These are phyloP conservation scores for Jaculus jaculus DNA, from an alignment of 2,113 vertebrate species.

Conservation along the genomic window DNA sequence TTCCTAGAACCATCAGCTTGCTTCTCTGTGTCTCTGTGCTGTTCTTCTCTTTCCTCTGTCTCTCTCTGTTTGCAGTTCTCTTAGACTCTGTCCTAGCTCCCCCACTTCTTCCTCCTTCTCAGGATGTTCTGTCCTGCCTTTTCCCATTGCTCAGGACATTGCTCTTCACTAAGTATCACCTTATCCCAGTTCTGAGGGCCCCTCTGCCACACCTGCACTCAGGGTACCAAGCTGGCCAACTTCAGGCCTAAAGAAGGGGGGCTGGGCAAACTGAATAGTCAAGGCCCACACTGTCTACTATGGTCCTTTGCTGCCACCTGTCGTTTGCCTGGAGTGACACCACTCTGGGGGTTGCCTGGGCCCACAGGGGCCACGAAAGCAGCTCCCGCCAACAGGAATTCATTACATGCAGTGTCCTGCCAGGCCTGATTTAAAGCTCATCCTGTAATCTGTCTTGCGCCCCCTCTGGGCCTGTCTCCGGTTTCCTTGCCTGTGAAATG, in stretches of 20 bases:
- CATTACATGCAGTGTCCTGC: slow-evolving; percentile 68
- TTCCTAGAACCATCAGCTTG: neutral
- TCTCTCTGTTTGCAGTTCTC: neutral
- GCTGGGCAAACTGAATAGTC: neutral
- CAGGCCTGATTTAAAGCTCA: slow-evolving; percentile 72
- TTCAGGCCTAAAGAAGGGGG: neutral
- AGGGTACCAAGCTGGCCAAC: neutral
- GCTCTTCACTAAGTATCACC: neutral
- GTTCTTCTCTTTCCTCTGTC: neutral
- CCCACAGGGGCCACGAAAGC: slow-evolving; percentile 12
- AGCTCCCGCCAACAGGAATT: slow-evolving; percentile 68
- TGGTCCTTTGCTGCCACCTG: slow-evolving; percentile 78
- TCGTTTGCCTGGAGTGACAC: slow-evolving; percentile 33
- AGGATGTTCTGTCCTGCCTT: neutral
- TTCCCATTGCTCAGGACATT: fast-evolving
- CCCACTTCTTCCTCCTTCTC: neutral
- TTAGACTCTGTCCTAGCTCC: neutral
- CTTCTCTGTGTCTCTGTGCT: neutral
- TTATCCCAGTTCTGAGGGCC: neutral
- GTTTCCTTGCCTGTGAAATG: slow-evolving; percentile 71
- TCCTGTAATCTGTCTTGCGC: slow-evolving; percentile 66
- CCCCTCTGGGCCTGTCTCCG: slow-evolving; percentile 72
- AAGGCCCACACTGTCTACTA: neutral
- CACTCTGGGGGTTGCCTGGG: neutral
- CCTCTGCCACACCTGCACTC: neutral